A percentile compares a stretch with the other conserved stretches of the same genome.
Evolutionary conservation across 2,888 invertebrate genomes (phyloP).

Genomic region (Trichogramma dendrolimi): DNA sequence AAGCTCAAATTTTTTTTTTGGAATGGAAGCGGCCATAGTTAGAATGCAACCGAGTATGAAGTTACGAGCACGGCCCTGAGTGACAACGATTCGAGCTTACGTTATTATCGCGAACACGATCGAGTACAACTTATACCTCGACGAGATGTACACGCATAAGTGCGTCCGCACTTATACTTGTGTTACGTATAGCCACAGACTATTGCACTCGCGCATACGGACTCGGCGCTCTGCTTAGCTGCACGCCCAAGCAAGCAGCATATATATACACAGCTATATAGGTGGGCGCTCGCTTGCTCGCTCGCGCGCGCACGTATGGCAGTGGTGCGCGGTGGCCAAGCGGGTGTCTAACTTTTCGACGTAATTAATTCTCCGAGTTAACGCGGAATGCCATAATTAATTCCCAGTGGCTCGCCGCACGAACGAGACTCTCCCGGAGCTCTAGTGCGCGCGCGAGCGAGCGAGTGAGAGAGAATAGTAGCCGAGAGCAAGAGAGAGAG

Average conservation of each 20-base stretch:
- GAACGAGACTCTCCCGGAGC: conserved; percentile 4
- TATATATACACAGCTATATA: background rate
- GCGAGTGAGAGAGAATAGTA: conserved; percentile 6
- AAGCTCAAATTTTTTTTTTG: no score
- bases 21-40: no score
- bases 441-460: background rate
- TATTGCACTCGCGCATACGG: no score
- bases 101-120: no score
- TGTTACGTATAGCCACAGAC: no score
- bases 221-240: background rate
- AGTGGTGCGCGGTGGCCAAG: conserved; percentile 28
- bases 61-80: no score
- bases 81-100: no score
- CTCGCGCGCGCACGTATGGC: conserved; percentile 6
- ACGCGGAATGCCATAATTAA: conserved; percentile 53
- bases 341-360: conserved; percentile 50
- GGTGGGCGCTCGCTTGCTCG: background rate
- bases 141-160: no score
- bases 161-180: no score
- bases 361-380: conserved; percentile 51
- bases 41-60: no score
- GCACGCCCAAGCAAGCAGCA: no score
- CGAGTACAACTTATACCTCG: no score
- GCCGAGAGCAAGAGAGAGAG: conserved; percentile 20
- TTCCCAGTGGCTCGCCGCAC: conserved; percentile 40